These are phyloP conservation scores for Idaea biselata DNA, from an alignment of 2,888 invertebrate species.

Conservation along the genomic window DNA sequence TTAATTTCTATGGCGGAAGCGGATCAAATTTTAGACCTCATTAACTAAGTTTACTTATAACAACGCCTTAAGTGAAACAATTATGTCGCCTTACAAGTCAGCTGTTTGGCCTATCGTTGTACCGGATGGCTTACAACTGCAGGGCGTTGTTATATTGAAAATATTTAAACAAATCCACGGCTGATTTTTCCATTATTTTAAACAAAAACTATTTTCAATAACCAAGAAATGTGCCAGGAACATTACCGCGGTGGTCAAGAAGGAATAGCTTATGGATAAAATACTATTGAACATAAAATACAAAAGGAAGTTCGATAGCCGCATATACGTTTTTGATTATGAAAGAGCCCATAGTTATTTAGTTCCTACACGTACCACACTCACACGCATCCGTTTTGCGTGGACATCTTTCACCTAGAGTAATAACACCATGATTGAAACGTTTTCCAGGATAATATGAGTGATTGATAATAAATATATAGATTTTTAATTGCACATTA, in stretches of 20 bases:
- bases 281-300: background rate
- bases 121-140: background rate
- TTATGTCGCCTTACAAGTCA: background rate
- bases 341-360: slow-evolving; percentile 21
- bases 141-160: background rate
- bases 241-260: background rate
- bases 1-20: too few species aligned
- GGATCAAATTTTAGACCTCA: too few species aligned
- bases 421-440: slow-evolving; percentile 13
- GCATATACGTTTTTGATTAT: slow-evolving; percentile 11
- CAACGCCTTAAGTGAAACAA: background rate
- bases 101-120: background rate
- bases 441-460: background rate
- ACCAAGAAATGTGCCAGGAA: too few species aligned
- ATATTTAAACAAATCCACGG: background rate
- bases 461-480: too few species aligned
- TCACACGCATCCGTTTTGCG: slow-evolving; percentile 65
- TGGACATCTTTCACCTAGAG: slow-evolving; percentile 71
- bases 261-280: background rate
- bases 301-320: background rate
- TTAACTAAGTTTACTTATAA: too few species aligned
- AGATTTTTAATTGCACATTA: too few species aligned
- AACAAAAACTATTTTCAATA: too few species aligned
- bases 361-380: slow-evolving; percentile 38
- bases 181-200: background rate